phyloP scores from a whole-genome alignment of 2,888 invertebrate genomes.

The Resseliella maxima region DNA sequence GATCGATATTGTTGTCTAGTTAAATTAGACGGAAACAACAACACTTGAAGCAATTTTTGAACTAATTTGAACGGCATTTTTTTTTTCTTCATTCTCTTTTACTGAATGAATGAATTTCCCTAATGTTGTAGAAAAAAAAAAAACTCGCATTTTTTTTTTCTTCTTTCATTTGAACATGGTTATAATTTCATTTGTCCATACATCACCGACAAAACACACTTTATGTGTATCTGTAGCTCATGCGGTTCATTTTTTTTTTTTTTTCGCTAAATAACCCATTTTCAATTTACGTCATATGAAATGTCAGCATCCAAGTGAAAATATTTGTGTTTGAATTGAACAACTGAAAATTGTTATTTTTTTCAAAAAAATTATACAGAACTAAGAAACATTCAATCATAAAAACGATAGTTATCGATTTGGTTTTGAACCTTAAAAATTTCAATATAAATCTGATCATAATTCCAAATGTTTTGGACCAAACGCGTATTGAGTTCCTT shows the following conservation, averaged over 20 bases:
- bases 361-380: too few relatives aligned
- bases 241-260: background rate
- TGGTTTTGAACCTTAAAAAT: too few relatives aligned
- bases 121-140: background rate
- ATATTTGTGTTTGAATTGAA: background rate
- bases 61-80: background rate
- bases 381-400: too few relatives aligned
- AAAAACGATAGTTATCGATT: too few relatives aligned
- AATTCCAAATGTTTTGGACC: too few relatives aligned
- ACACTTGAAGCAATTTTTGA: background rate
- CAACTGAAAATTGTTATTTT: background rate
- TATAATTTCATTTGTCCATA: background rate
- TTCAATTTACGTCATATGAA: background rate
- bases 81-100: background rate
- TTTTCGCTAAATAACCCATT: background rate
- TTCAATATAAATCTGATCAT: too few relatives aligned
- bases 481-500: too few relatives aligned
- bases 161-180: background rate
- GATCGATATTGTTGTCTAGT: conserved; percentile 25
- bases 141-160: too few relatives aligned
- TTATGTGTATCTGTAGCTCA: background rate
- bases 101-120: background rate
- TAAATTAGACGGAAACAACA: background rate
- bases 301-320: background rate
- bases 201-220: too few relatives aligned